phyloP scores from a whole-genome alignment of 2,113 vertebrate genomes.

The Rhineura floridana region DNA sequence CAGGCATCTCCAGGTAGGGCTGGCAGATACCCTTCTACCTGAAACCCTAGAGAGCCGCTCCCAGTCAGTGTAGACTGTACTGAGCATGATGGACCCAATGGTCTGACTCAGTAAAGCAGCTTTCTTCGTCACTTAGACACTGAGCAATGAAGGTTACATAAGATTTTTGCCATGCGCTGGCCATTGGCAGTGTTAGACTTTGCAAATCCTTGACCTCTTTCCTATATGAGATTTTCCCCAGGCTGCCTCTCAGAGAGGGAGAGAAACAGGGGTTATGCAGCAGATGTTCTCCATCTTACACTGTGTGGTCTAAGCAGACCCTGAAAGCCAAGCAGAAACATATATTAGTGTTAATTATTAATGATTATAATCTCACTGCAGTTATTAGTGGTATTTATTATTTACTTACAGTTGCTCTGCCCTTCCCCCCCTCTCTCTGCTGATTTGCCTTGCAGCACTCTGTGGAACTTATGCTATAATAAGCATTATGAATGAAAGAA shows the following conservation, averaged over 20 bases:
- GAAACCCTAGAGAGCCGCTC: too few species aligned
- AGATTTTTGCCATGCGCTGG: neutral
- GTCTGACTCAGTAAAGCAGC: too few species aligned
- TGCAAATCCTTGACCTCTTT: neutral
- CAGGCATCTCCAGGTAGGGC: too few species aligned
- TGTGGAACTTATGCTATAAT: neutral
- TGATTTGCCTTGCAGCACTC: conserved; percentile 35
- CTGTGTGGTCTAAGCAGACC: conserved; percentile 31
- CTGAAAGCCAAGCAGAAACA: conserved; percentile 26
- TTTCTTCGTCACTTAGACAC: too few species aligned
- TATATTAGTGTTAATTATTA: conserved; percentile 46
- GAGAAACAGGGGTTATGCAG: neutral
- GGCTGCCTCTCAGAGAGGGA: neutral
- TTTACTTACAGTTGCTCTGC: conserved; percentile 57
- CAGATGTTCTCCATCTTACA: conserved; percentile 52
- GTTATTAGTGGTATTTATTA: conserved; percentile 36
- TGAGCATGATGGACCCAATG: too few species aligned
- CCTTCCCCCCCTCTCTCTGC: conserved; percentile 1
- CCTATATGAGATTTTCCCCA: neutral
- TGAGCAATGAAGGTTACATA: neutral
- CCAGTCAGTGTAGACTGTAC: too few species aligned
- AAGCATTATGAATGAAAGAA: neutral
- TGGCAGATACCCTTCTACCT: too few species aligned
- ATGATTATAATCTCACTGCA: conserved; percentile 16
- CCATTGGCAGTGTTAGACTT: neutral